Evolutionary conservation across 2,113 vertebrate species (phyloP).

Genomic region (Elanoides forficatus): DNA sequence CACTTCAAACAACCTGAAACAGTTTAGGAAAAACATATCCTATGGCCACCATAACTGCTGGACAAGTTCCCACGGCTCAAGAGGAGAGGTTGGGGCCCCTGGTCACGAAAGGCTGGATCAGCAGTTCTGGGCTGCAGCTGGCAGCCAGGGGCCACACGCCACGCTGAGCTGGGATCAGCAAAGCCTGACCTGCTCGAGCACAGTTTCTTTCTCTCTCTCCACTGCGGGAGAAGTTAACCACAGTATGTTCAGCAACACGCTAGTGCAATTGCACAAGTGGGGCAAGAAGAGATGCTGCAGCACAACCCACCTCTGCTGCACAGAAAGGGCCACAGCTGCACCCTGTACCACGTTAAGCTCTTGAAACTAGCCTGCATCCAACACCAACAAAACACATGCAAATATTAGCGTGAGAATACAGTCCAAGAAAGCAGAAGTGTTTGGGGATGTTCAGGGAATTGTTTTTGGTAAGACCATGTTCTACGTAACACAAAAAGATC

Average conservation of each 20-base stretch:
- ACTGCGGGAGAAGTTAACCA: not conserved
- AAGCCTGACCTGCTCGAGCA: rapidly evolving
- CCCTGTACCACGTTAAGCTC: not conserved
- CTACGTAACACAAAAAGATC: not conserved
- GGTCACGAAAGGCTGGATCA: not conserved
- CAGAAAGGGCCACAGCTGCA: rapidly evolving
- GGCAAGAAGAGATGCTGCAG: not conserved
- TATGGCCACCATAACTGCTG: not conserved
- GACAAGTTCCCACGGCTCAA: not conserved
- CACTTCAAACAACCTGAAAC: not conserved
- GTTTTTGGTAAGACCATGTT: not conserved
- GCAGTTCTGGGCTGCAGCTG: not conserved
- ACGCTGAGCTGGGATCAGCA: not conserved
- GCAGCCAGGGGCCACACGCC: not conserved
- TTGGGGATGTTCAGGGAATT: not conserved
- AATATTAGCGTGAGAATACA: not conserved
- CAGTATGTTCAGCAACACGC: rapidly evolving
- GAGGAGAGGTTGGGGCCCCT: not conserved
- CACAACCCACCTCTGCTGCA: not conserved
- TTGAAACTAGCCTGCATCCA: not conserved
- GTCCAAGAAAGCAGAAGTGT: not conserved
- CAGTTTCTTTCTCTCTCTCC: not conserved
- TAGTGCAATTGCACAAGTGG: not conserved
- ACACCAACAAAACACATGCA: not conserved
- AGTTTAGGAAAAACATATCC: not conserved